Evolutionary conservation across 2,797 vertebrate genomes (phyloP).

Genomic region (Trematomus bernacchii): DNA sequence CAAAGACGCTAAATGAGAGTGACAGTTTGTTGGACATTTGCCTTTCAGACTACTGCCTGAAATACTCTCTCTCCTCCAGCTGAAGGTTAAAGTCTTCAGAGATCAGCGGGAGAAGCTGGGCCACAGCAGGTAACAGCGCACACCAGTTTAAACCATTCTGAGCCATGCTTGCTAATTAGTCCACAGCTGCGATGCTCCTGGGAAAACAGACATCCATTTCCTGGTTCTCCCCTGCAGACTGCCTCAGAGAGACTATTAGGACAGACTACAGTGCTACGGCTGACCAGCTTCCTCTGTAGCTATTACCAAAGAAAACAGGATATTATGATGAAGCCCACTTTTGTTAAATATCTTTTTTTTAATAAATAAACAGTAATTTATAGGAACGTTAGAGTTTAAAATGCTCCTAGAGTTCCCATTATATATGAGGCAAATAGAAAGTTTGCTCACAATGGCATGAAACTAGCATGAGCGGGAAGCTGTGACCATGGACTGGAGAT

Average conservation of each 20-base stretch:
- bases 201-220: constrained; percentile 62
- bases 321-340: constrained; percentile 45
- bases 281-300: constrained; percentile 41
- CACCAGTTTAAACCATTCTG: constrained; percentile 57
- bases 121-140: constrained; percentile 66
- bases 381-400: constrained; percentile 3
- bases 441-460: constrained; percentile 24
- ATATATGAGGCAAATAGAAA: constrained; percentile 21
- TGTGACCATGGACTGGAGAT: constrained; percentile 41
- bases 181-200: constrained; percentile 71
- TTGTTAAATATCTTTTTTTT: constrained; percentile 24
- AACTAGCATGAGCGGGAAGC: constrained; percentile 12
- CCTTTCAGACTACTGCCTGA: constrained; percentile 24
- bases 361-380: constrained; percentile 15
- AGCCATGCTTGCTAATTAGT: constrained; percentile 72
- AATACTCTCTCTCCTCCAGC: constrained; percentile 42
- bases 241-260: constrained; percentile 54
- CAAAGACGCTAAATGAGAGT: constrained; percentile 33
- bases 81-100: constrained; percentile 68
- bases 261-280: constrained; percentile 20
- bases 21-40: constrained; percentile 36
- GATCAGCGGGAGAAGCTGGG: constrained; percentile 47
- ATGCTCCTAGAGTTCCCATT: not conserved
- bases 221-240: constrained; percentile 40
- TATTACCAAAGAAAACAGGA: constrained; percentile 11